Evolutionary conservation across 2,888 invertebrate genomes (phyloP), one percentile per base, ranked within the genome.

Genomic region (Eustalomyia histrio): DNA sequence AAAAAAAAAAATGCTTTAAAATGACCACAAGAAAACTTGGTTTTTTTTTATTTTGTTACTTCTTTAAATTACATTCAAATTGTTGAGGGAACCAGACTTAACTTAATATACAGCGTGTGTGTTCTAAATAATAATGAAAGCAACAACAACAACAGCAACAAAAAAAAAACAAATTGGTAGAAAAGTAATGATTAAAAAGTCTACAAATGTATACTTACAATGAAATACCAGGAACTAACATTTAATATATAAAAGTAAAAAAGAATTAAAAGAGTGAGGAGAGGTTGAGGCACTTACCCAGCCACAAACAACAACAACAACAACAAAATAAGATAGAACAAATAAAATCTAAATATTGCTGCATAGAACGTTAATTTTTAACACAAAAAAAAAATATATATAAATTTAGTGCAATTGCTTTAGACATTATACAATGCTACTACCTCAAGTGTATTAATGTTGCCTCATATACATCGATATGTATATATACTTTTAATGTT

Each of bases 401-500:
- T 4, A 29, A 78, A 78, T 71, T 81, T 50, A 81, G 53, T 57
- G 78, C 78, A 81, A 81, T 81, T 81, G 78, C 81, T 72, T 75
- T 78, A 57, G 81, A 81, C 80, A 58, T 76, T 73, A 73, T 55
- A 73, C 81, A 75, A 65, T 55, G 74, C 78, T 81, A 75, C 81
- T 57, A 67, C 53, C 16, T 69, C 58, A 39, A 35, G 21, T 47
- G 24, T 33, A 68, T 65, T 58, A 33, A 33, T 58, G 57, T 58
- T 33, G 57, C 57, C n/a, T 18, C 33, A 39, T 17, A 33, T 39
- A 18, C 58, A 55, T 10, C 60, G 16, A n/a, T 35, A 39, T 39
- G 12, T 47, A n/a, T 35, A 39, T 39, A 39, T 47, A n/a, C n/a
- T 61, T 61, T 67, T 72, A 67, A 73, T 68, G 67, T 50, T 79